Conservation (phyloP, 2,888 invertebrate genomes). For the Platycnemis pennipes region DNA sequence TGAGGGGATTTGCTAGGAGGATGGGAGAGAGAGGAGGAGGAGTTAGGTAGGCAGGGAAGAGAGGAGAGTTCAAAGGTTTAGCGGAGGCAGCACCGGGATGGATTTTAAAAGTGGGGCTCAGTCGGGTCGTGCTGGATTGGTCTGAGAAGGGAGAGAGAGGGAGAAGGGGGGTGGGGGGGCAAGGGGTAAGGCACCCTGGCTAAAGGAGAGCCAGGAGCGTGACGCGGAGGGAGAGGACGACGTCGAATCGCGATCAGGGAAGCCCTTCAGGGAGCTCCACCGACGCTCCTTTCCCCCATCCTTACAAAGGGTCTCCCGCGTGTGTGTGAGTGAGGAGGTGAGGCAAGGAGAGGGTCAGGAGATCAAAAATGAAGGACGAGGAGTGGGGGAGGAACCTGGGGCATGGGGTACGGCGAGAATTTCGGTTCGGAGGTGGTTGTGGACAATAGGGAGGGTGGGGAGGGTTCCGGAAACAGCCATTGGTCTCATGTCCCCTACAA, state of each 20-base stretch:
- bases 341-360: neutral
- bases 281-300: neutral
- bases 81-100: neutral
- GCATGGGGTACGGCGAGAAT: neutral
- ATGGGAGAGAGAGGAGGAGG: neutral
- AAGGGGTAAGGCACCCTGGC: neutral
- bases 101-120: neutral
- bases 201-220: neutral
- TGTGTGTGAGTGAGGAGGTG: neutral
- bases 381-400: too few species aligned
- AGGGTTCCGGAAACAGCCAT: neutral
- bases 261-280: slow-evolving; percentile 3
- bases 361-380: slow-evolving; percentile 16
- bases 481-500: neutral
- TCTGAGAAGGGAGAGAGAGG: neutral
- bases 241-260: slow-evolving; percentile 32
- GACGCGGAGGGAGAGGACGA: neutral
- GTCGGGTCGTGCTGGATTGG: neutral
- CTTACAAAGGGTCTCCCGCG: neutral
- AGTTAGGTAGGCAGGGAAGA: neutral
- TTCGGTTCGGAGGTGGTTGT: neutral
- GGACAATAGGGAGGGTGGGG: neutral
- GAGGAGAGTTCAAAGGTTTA: neutral
- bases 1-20: neutral
- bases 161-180: neutral